Evolutionary conservation across 2,113 vertebrate species (phyloP).

Genomic region (Pontoporia blainvillei): DNA sequence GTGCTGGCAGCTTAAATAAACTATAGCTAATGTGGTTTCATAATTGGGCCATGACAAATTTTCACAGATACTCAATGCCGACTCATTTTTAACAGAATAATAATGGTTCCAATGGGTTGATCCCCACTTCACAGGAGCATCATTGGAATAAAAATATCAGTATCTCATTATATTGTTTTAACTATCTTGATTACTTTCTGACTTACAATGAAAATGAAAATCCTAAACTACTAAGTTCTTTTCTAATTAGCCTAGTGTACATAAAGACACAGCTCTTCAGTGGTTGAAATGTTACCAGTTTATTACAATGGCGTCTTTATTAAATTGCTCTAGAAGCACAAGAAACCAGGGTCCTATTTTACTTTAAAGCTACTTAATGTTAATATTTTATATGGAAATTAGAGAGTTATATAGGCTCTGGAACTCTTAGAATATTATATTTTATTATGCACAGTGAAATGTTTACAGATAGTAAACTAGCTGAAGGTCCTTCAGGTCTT

Average conservation of each 20-base stretch:
- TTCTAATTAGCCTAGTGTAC: slow-evolving; percentile 39
- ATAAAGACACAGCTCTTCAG: background rate
- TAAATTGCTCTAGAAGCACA: slow-evolving; percentile 23
- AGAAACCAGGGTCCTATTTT: background rate
- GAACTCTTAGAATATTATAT: background rate
- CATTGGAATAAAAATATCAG: background rate
- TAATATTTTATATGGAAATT: slow-evolving; percentile 44
- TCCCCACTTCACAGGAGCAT: background rate
- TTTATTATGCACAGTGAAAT: background rate
- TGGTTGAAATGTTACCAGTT: slow-evolving; percentile 44
- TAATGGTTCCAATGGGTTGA: background rate
- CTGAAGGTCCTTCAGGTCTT: background rate
- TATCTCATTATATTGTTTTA: slow-evolving; percentile 28
- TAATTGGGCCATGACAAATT: background rate
- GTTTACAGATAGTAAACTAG: background rate
- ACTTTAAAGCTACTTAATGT: slow-evolving; percentile 31
- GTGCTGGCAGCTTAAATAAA: slow-evolving; percentile 38
- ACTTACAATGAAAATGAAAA: slow-evolving; percentile 12
- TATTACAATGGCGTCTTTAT: slow-evolving; percentile 35
- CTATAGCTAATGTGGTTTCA: background rate
- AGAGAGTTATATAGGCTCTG: background rate
- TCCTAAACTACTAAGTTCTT: slow-evolving; percentile 35
- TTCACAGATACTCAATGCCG: background rate
- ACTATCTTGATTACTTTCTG: background rate
- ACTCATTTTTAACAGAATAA: background rate